Conservation (phyloP, 2,888 invertebrate species). For the Sepiola atlantica region DNA sequence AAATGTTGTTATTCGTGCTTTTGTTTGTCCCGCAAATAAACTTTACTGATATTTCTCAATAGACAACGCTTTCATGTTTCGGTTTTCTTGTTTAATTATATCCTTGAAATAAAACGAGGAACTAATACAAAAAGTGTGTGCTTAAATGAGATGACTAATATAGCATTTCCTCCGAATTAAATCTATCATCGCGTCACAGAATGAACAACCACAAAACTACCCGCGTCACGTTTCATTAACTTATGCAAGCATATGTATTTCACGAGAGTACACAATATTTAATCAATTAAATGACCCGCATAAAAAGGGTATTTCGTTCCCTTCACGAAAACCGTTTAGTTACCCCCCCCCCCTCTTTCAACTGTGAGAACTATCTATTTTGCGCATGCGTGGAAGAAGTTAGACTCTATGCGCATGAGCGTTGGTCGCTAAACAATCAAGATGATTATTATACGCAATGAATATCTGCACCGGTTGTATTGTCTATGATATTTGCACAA, state of each 20-base stretch:
- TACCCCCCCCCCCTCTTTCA: background rate
- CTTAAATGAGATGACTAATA: background rate
- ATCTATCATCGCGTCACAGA: background rate
- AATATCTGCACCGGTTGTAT: background rate
- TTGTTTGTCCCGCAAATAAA: background rate
- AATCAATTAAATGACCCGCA: background rate
- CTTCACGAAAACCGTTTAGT: background rate
- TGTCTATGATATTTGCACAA: background rate
- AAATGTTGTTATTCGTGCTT: background rate
- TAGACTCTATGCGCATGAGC: background rate
- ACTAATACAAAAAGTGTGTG: background rate
- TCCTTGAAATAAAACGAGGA: background rate
- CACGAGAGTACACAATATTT: slow-evolving; percentile 10
- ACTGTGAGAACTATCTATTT: too few relatives aligned
- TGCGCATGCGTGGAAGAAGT: background rate
- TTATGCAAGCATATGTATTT: slow-evolving; percentile 1
- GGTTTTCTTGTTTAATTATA: background rate
- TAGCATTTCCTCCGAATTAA: background rate
- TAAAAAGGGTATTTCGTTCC: background rate
- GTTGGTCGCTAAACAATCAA: background rate
- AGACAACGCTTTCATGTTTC: background rate
- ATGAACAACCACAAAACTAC: background rate
- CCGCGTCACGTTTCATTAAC: background rate
- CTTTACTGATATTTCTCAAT: background rate
- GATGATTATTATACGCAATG: background rate